Base-by-base conservation (phyloP, 2,888 invertebrate species). In the Ochropleura leucogaster region DNA sequence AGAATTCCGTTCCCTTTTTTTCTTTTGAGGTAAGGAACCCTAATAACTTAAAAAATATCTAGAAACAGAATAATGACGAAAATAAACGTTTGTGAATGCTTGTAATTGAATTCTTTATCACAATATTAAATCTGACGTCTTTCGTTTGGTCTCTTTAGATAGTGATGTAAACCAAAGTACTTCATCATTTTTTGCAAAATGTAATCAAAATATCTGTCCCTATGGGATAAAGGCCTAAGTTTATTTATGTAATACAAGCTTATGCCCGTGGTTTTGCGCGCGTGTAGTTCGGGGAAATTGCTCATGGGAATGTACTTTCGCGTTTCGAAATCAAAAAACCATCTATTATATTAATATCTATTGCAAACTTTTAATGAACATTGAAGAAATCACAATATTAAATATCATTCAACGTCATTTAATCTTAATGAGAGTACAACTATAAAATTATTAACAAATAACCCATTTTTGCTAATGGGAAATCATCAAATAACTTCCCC, bases 91-190 rank as follows among this genome's bases (percentile, higher is more conserved):
- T 40, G 8, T 14, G 20, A 20, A 46, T 47, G n/a, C 8, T n/a
- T 70, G 62, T 40, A 78, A 76, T 63, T 14, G n/a, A 62, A 62
- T 49, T 49, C 20, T n/a, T 42, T 60, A 53, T 53, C 51, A 42
- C 46, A 60, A 47, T 63, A 63, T 49, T 49, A 49, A 69, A 77
- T 53, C 60, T 62, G n/a, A 9, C n/a, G 8, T 49, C 47, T 44
- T 78, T 53, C 14, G 5, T 18, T 67, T 59, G 20, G 68, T 20
- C 44, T 20, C 12, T 62, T 40, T 53, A 16, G 4, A 59, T 30
- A n/a, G 9, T 59, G 14, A 59, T 40, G 40, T 59, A 59, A 40
- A 59, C 9, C 40, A 18, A 14, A 40, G 59, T 59, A 59, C 18
- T 9, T 5, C 59, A 7, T n/a, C 0, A n/a, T 44, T 44, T 44